These are phyloP conservation scores for Spisula subtruncata DNA, from an alignment of 2,888 invertebrate genomes.

Conservation along the genomic window DNA sequence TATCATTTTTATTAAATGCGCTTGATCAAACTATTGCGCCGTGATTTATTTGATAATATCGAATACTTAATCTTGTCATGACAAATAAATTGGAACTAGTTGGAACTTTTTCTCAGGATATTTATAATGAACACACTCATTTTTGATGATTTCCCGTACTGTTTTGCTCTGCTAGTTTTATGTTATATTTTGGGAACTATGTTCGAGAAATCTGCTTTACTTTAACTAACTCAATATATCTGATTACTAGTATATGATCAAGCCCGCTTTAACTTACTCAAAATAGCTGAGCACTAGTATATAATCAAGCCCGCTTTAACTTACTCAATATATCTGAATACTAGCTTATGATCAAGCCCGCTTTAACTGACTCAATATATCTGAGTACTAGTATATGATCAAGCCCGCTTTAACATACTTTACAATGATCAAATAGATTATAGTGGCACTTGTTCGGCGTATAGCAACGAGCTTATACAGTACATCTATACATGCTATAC, in stretches of 20 bases:
- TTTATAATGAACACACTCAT: too few species aligned
- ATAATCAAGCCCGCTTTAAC: not conserved
- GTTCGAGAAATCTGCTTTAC: not conserved
- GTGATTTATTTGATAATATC: too few species aligned
- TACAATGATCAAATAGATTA: not conserved
- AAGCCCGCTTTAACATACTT: not conserved
- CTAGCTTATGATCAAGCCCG: not conserved
- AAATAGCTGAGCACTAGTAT: not conserved
- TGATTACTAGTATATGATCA: not conserved
- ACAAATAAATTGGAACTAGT: too few species aligned
- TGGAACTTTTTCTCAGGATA: too few species aligned
- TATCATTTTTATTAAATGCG: too few species aligned
- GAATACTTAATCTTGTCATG: too few species aligned
- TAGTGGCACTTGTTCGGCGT: not conserved
- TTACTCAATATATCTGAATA: not conserved
- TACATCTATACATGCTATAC: not conserved
- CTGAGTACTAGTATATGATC: not conserved
- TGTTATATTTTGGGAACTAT: not conserved
- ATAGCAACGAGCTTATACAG: slow-evolving; percentile 41
- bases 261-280: not conserved
- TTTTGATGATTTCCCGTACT: too few species aligned
- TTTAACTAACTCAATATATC: not conserved
- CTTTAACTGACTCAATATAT: not conserved
- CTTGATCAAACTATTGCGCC: too few species aligned
- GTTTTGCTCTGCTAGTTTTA: too few species aligned